Percentiles rank a stretch among this genome's conserved stretches.
Evolutionary conservation across 1,140 invertebrate species (phyloP).

Genomic region (Bombus waltoni): DNA sequence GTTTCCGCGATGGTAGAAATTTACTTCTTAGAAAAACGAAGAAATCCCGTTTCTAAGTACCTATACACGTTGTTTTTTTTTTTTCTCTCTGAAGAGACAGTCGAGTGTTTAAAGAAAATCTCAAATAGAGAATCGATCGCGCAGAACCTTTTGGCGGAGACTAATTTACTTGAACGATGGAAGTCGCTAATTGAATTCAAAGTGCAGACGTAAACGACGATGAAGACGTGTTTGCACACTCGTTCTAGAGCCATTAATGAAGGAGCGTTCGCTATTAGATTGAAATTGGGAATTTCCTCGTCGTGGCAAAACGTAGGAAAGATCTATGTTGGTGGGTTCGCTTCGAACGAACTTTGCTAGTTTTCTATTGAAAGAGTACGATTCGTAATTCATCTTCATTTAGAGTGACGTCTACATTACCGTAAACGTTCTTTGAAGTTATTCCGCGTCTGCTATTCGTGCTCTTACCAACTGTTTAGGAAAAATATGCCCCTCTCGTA

Average conservation of each 20-base stretch:
- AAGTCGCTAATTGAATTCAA: conserved; percentile 10
- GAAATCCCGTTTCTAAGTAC: neutral
- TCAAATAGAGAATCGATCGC: neutral
- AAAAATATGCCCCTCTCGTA: neutral
- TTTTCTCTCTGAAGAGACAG: neutral
- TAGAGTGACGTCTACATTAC: neutral
- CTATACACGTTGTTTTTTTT: neutral
- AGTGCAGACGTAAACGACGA: conserved; percentile 1
- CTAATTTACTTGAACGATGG: neutral
- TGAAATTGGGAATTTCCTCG: conserved; percentile 1
- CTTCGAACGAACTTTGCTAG: neutral
- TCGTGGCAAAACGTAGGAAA: neutral
- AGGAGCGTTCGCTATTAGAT: neutral
- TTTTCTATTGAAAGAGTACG: neutral
- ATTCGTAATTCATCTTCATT: conserved; percentile 22
- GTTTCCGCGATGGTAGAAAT: no score
- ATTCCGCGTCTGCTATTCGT: neutral
- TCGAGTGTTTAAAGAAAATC: neutral
- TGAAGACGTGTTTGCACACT: conserved; percentile 10
- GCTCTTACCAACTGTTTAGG: neutral
- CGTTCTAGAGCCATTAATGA: neutral
- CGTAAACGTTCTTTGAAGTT: neutral
- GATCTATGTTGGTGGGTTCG: neutral
- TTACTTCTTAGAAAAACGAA: neutral
- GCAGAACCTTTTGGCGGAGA: neutral